Base-by-base conservation (phyloP, 2,113 vertebrate species). In the Prunella himalayana region DNA sequence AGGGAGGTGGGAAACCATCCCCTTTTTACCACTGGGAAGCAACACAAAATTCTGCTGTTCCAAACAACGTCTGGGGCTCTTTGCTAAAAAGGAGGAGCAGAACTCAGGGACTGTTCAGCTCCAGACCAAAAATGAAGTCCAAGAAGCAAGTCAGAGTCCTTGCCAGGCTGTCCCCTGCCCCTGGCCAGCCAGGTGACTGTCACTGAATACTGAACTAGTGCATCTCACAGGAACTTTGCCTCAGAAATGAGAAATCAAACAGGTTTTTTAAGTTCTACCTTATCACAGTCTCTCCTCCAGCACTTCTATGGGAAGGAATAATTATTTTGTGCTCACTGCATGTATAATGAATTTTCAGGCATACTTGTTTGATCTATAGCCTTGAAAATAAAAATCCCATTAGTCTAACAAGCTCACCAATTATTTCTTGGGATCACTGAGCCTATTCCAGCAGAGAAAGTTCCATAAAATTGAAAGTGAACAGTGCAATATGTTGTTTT, bases 381-480 rank as follows among this genome's bases (percentile, higher is more conserved):
- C 91, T 88, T 80, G 78, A 92, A 97, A 97, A 97, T 97, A 96
- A 97, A 96, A 96, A 95, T 91, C 94, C 93, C 94, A 96, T 97
- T 97, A 97, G 92, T 95, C 91, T 97, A 97, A 97, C 94, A 94
- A 95, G 91, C 92, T 97, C 82, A 79, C 86, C 93, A 95, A 97
- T 97, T 96, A 94, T 92, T 96, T 90, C 81, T 82, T 41, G 63
- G 93, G 83, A 94, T 95, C 83, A 41, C 24, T 69, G 83, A 93
- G 81, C 61, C 53, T 61, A 35, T 92, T 94, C 54, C 83, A 76
- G 64, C 54, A 5, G 82, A 94, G 71, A 83, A 91, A 89, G 64
- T 86, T 97, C 86, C 59, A 82, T 57, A 79, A 91, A 96, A 94
- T 89, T 93, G 87, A 33, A 95, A 96, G 64, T 53, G 90, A 97